Evolutionary conservation across 2,888 invertebrate genomes (phyloP).

Genomic region (Eupithecia insigniata): DNA sequence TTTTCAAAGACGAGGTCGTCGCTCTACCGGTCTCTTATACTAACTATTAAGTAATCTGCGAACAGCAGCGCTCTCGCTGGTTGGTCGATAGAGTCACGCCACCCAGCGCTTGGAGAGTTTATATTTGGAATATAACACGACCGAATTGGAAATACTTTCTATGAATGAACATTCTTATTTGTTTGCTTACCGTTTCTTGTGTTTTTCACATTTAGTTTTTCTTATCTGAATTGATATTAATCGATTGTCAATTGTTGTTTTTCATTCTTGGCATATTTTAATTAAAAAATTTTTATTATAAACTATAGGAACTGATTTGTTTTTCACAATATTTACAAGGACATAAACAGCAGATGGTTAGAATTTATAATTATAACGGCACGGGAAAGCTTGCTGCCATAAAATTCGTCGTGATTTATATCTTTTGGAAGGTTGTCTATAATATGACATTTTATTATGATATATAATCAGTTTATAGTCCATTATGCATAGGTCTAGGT

Average conservation of each 20-base stretch:
- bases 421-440: slow-evolving; percentile 1
- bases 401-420: not conserved
- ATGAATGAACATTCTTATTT: slow-evolving; percentile 35
- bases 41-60: slow-evolving; percentile 15
- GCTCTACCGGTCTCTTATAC: slow-evolving; percentile 47
- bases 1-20: slow-evolving; percentile 64
- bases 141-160: slow-evolving; percentile 32
- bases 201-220: not conserved
- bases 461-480: not conserved
- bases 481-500: not conserved
- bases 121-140: slow-evolving; percentile 74
- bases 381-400: not conserved
- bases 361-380: not conserved
- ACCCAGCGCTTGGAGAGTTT: slow-evolving; percentile 66
- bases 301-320: not conserved
- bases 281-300: not conserved
- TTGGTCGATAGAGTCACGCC: slow-evolving; percentile 76
- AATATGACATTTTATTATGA: not conserved
- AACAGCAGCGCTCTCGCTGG: slow-evolving; percentile 52
- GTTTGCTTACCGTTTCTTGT: not conserved
- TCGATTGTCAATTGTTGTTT: not conserved
- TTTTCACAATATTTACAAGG: not conserved
- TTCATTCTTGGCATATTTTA: not conserved
- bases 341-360: not conserved
- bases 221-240: not conserved